Evolutionary conservation across 1,140 invertebrate species (phyloP).

Genomic region (Drosophila ambigua): DNA sequence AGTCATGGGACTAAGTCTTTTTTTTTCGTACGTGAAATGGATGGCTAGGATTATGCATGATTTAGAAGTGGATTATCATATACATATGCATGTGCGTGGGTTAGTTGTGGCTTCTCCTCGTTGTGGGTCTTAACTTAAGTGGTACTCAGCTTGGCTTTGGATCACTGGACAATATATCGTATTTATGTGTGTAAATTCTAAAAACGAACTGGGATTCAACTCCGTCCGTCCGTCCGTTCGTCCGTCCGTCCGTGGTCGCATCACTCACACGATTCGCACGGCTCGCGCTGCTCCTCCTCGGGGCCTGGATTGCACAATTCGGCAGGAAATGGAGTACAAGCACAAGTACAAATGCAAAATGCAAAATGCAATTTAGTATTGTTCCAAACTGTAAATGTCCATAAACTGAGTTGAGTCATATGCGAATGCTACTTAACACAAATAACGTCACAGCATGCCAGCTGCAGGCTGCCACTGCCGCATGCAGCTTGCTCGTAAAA

Average conservation of each 20-base stretch:
- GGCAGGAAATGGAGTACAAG: conserved; percentile 5
- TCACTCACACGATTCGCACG: conserved; percentile 17
- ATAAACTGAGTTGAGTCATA: conserved; percentile 49
- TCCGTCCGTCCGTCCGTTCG: neutral
- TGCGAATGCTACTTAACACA: conserved; percentile 25
- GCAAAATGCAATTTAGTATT: conserved; percentile 56
- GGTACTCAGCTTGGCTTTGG: conserved; percentile 71
- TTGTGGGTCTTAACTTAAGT: conserved; percentile 44
- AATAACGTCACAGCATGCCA: conserved; percentile 39
- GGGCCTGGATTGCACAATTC: conserved; percentile 22
- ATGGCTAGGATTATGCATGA: conserved; percentile 2
- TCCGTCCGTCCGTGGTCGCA: neutral
- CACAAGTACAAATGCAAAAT: conserved; percentile 14
- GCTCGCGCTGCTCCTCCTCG: conserved; percentile 26
- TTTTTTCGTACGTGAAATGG: neutral
- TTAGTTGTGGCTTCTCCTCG: conserved; percentile 11
- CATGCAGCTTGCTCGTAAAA: no score
- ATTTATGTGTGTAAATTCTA: conserved; percentile 40
- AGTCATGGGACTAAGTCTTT: conserved; percentile 19
- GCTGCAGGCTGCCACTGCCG: conserved; percentile 3
- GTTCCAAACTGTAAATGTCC: conserved; percentile 70
- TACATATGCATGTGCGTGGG: neutral
- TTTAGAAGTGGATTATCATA: neutral
- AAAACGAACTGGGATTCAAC: conserved; percentile 22
- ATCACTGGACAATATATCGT: conserved; percentile 63